Base-by-base conservation (phyloP, 2,888 invertebrate genomes). In the Caenorhabditis imperialis region DNA sequence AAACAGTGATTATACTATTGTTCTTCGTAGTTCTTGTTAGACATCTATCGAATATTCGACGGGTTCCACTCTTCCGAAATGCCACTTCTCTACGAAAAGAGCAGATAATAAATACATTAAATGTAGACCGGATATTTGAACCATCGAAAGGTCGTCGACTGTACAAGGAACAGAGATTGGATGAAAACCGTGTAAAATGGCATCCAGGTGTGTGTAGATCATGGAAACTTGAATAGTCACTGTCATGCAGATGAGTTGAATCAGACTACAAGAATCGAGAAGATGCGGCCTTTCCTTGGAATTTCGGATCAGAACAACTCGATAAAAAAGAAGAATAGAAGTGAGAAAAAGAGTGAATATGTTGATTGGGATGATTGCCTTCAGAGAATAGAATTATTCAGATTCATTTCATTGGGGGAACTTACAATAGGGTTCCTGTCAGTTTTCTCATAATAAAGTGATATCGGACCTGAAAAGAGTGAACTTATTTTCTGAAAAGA, bases 31-130 rank as follows among this genome's bases (percentile, higher is more conserved):
- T n/a, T n/a, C n/a, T n/a, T n/a, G n/a, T n/a, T n/a, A n/a, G n/a
- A n/a, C n/a, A n/a, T n/a, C n/a, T n/a, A n/a, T n/a, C n/a, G n/a
- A n/a, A n/a, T n/a, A n/a, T n/a, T n/a, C n/a, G n/a, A n/a, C n/a
- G n/a, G n/a, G n/a, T n/a, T n/a, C n/a, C n/a, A n/a, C n/a, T n/a
- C n/a, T 38, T 25, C 37, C 23, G 2, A 38, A 27, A 35, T 60
- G 30, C 61, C 61, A 61, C 18, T 44, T 48, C 22, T 61, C 61
- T 0, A 51, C 40, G 8, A 35, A 10, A 35, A 51, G 12, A 1
- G 51, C 58, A 0, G 45, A 60, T 12, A 53, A 1, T 1, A 51
- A 18, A 16, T 51, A 44, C 2, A 33, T 37, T 7, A 42, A 16
- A 35, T 61, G 61, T 18, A 51, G 22, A 6, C 25, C 23, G 8